Evolutionary conservation across 2,797 vertebrate species (phyloP).

Genomic region (Geotria australis): DNA sequence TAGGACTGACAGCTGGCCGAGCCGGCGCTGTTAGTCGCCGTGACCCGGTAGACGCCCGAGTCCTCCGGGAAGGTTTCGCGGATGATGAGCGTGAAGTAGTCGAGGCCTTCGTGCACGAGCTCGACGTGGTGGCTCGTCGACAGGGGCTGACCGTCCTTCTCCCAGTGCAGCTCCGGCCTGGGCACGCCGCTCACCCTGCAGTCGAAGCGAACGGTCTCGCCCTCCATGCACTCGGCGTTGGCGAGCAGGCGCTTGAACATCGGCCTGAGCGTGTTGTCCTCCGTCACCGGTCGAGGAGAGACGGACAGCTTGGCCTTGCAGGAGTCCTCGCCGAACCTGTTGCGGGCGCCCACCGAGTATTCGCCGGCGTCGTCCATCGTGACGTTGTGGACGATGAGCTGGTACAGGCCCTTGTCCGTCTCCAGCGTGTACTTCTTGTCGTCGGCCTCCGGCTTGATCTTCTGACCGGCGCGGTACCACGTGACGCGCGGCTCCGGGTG

Average conservation of each 20-base stretch:
- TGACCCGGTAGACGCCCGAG: conserved; percentile 77
- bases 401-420: conserved; percentile 76
- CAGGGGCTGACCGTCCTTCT: conserved; percentile 68
- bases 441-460: conserved; percentile 55
- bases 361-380: conserved; percentile 59
- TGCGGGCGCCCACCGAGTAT: conserved; percentile 65
- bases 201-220: conserved; percentile 70
- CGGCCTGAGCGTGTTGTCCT: conserved; percentile 64
- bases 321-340: conserved; percentile 76
- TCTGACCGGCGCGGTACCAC: conserved; percentile 90
- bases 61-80: conserved; percentile 70
- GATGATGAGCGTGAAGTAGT: conserved; percentile 78
- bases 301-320: conserved; percentile 80
- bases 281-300: conserved; percentile 45
- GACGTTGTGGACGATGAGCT: conserved; percentile 42
- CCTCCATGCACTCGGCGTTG: conserved; percentile 71
- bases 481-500: conserved; percentile 83
- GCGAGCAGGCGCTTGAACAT: conserved; percentile 96
- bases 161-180: conserved; percentile 43
- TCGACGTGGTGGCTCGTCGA: conserved; percentile 67
- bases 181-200: conserved; percentile 77
- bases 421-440: conserved; percentile 78
- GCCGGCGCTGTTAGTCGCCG: conserved; percentile 80
- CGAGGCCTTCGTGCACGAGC: conserved; percentile 76
- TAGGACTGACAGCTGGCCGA: conserved; percentile 83